Evolutionary conservation across 1,140 invertebrate genomes (phyloP).

Genomic region (Orussus abietinus): DNA sequence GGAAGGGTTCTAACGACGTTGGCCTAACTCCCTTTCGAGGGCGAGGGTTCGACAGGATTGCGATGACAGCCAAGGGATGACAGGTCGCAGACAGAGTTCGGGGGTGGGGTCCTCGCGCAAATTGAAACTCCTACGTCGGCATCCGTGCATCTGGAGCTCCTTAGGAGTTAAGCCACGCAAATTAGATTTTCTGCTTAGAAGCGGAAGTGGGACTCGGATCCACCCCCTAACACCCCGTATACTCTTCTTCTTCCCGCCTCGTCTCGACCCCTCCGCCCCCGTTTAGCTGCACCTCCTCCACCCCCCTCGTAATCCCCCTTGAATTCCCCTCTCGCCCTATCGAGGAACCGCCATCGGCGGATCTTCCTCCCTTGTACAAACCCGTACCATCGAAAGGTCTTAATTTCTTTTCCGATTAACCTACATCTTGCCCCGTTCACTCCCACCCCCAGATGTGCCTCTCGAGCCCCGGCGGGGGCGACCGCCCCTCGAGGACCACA

Average conservation of each 20-base stretch:
- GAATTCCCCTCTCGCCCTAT: no score
- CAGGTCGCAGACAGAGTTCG: conserved; percentile 4
- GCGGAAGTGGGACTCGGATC: conserved; percentile 28
- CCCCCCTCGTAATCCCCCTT: no score
- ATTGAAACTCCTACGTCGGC: conserved; percentile 43
- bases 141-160: conserved; percentile 40
- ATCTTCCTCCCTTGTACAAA: no score
- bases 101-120: conserved; percentile 26
- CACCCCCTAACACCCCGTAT: not conserved
- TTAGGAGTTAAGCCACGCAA: conserved; percentile 47
- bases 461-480: no score
- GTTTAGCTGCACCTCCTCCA: no score
- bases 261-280: no score
- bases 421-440: conserved; percentile 13
- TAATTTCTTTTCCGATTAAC: conserved; percentile 20
- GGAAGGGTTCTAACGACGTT: not conserved
- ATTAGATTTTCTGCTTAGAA: conserved; percentile 50
- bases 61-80: conserved; percentile 33
- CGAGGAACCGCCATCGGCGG: no score
- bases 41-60: conserved; percentile 36
- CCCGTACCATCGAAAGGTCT: conserved; percentile 14
- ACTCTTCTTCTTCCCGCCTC: no score
- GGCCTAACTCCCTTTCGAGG: not conserved
- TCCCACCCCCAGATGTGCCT: no score
- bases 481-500: no score